A percentile compares a stretch with the other conserved stretches of the same genome.
phyloP scores from a whole-genome alignment of 2,888 invertebrate genomes.

The Caenorhabditis uteleia region DNA sequence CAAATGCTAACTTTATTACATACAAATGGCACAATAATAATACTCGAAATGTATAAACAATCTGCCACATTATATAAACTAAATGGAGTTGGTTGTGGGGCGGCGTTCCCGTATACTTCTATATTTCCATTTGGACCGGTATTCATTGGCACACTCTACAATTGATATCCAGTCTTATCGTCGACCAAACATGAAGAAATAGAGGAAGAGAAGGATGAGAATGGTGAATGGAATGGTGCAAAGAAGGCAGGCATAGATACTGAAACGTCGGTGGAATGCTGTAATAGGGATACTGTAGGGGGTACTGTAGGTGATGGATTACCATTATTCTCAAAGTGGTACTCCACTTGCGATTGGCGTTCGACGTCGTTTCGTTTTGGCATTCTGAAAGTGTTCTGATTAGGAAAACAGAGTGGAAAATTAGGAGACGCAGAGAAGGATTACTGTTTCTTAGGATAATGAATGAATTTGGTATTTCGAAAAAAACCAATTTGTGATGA shows the following conservation, averaged over 20 bases:
- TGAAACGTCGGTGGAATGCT: slow-evolving; percentile 16
- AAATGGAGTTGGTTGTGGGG: too few relatives aligned
- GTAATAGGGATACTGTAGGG: background rate
- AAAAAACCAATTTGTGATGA: too few relatives aligned
- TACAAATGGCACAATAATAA: too few relatives aligned
- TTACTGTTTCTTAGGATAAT: too few relatives aligned
- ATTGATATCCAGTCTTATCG: slow-evolving; percentile 14
- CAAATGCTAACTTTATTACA: too few relatives aligned
- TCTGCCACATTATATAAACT: too few relatives aligned
- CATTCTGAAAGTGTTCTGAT: too few relatives aligned
- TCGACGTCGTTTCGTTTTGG: background rate
- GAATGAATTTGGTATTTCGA: too few relatives aligned
- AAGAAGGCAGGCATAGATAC: slow-evolving; percentile 32
- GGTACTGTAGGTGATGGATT: slow-evolving; percentile 11
- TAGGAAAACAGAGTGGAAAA: background rate
- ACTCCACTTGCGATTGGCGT: background rate
- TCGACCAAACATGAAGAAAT: slow-evolving; percentile 41
- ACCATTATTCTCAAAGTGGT: slow-evolving; percentile 1
- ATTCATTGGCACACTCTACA: too few relatives aligned
- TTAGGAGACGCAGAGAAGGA: background rate
- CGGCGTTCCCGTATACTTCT: too few relatives aligned
- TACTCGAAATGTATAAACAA: too few relatives aligned
- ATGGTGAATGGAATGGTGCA: slow-evolving; percentile 37
- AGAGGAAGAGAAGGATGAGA: slow-evolving; percentile 29
- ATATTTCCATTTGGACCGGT: too few relatives aligned